Evolutionary conservation across 1,140 invertebrate genomes (phyloP).

Genomic region (Caerostris extrusa): DNA sequence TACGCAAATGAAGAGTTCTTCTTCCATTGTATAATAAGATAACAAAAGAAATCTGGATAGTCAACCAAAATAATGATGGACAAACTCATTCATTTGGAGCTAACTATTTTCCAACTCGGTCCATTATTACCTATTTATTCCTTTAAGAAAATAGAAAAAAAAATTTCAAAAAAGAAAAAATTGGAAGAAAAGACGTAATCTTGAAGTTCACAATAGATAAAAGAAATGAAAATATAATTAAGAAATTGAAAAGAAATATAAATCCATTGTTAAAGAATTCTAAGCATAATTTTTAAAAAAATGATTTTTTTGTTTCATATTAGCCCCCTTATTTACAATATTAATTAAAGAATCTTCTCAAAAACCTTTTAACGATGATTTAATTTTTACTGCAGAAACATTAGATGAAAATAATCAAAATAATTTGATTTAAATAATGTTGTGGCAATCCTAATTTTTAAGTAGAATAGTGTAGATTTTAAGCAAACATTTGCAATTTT

Average conservation of each 20-base stretch:
- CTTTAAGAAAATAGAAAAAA: not conserved
- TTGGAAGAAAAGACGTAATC: not conserved
- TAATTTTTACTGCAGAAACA: too few relatives aligned
- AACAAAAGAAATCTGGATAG: slow-evolving; percentile 10
- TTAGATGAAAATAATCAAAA: too few relatives aligned
- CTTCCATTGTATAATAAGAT: not conserved
- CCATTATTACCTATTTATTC: not conserved
- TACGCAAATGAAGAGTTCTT: not conserved
- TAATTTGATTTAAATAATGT: too few relatives aligned
- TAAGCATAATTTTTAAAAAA: not conserved
- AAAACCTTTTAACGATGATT: too few relatives aligned
- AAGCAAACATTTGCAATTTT: too few relatives aligned
- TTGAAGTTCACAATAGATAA: not conserved
- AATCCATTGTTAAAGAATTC: not conserved
- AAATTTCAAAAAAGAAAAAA: not conserved
- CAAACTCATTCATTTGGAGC: not conserved
- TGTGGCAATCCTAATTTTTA: too few relatives aligned
- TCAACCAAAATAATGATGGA: not conserved
- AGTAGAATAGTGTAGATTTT: too few relatives aligned
- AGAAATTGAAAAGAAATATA: not conserved
- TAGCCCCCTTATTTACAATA: too few relatives aligned
- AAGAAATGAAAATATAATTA: not conserved
- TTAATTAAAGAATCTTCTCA: too few relatives aligned
- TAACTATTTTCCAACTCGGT: not conserved
- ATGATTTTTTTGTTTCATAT: not conserved